Conservation (phyloP, 1,140 invertebrate species). For the Conopomorpha cramerella region DNA sequence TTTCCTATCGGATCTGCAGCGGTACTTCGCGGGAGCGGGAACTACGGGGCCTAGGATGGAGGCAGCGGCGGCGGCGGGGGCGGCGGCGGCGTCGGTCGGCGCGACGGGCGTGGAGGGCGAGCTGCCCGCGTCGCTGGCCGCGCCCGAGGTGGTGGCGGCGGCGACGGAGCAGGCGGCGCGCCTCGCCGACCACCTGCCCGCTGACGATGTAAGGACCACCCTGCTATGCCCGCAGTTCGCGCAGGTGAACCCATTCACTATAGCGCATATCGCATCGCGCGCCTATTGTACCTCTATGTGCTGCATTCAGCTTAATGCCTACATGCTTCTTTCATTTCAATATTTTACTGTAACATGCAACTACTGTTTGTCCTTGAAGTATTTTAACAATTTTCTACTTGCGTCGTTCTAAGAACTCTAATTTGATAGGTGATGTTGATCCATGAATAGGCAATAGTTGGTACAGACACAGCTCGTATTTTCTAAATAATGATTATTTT, state of each 20-base stretch:
- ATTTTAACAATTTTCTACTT: not conserved
- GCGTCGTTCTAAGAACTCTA: not conserved
- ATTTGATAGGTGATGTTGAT: not conserved
- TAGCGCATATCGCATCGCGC: too few relatives aligned
- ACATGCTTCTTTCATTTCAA: not conserved
- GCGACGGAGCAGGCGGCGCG: slow-evolving; percentile 64
- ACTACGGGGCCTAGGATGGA: slow-evolving; percentile 24
- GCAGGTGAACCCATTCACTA: slow-evolving; percentile 66
- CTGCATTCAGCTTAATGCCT: not conserved
- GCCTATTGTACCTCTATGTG: not conserved
- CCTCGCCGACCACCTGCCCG: slow-evolving; percentile 66
- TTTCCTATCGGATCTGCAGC: slow-evolving; percentile 86
- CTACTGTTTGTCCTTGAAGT: not conserved
- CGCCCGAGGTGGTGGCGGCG: slow-evolving; percentile 72
- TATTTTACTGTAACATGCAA: not conserved
- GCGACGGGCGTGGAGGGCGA: slow-evolving; percentile 71
- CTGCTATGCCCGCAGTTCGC: slow-evolving; percentile 88
- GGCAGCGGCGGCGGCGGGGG: slow-evolving; percentile 20
- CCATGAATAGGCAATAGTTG: not conserved
- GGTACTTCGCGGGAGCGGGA: slow-evolving; percentile 80
- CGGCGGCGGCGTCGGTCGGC: slow-evolving; percentile 44
- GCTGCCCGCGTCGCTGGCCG: slow-evolving; percentile 15
- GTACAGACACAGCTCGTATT: too few relatives aligned
- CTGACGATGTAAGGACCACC: slow-evolving; percentile 79
- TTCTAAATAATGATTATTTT: too few relatives aligned